A percentile compares a stretch with the other conserved stretches of the same genome.
Evolutionary conservation across 2,797 vertebrate species (phyloP).

Genomic region (Cheracebus regulus): DNA sequence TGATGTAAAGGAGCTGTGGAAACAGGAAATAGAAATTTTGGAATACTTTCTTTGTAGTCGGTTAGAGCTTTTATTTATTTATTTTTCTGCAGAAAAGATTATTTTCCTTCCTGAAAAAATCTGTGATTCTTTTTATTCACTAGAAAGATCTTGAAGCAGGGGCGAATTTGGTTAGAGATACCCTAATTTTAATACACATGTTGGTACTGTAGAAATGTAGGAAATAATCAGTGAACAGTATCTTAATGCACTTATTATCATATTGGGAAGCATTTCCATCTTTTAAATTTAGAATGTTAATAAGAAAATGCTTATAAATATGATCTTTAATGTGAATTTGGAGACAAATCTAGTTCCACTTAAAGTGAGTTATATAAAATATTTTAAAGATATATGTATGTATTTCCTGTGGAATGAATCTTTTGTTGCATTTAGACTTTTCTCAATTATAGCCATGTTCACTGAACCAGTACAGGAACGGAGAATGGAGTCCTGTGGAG

Average conservation of each 20-base stretch:
- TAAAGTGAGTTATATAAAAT: conserved; percentile 25
- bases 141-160: not conserved
- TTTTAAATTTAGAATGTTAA: conserved; percentile 58
- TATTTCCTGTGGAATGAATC: conserved; percentile 36
- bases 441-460: conserved; percentile 57
- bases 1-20: not conserved
- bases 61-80: not conserved
- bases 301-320: conserved; percentile 43
- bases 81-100: not conserved
- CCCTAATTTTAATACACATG: conserved; percentile 24
- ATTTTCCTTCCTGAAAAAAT: conserved; percentile 25
- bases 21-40: not conserved
- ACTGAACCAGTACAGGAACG: conserved; percentile 28
- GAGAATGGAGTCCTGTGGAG: conserved; percentile 41
- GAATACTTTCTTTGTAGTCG: not conserved
- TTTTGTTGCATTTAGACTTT: conserved; percentile 41
- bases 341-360: conserved; percentile 24
- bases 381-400: not conserved
- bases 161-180: conserved; percentile 12
- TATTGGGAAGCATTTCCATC: conserved; percentile 44
- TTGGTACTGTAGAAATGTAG: not conserved
- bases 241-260: conserved; percentile 42
- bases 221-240: conserved; percentile 32
- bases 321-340: conserved; percentile 48
- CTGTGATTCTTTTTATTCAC: not conserved